These are phyloP conservation scores for Cheilosia pagana DNA, from an alignment of 2,888 invertebrate genomes.

Conservation along the genomic window DNA sequence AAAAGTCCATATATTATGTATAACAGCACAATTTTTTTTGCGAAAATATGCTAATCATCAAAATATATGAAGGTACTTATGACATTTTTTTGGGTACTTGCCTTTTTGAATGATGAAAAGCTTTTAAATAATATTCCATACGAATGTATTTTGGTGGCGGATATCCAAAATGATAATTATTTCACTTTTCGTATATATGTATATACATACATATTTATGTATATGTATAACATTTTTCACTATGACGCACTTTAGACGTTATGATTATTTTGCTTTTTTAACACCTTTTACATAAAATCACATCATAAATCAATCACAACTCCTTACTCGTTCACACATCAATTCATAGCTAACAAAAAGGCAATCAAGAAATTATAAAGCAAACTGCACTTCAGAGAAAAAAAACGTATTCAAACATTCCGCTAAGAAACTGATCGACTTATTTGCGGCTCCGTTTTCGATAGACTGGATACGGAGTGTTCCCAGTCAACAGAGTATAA, in stretches of 20 bases:
- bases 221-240: background rate
- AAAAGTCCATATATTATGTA: too few relatives aligned
- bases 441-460: constrained; percentile 45
- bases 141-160: constrained; percentile 3
- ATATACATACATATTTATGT: background rate
- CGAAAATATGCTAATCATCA: constrained; percentile 15
- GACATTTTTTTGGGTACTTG: background rate
- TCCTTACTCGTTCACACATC: constrained; percentile 1
- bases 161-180: constrained; percentile 30
- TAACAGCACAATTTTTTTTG: too few relatives aligned
- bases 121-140: constrained; percentile 15
- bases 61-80: background rate
- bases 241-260: constrained; percentile 14
- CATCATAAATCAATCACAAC: background rate
- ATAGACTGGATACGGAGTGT: constrained; percentile 49
- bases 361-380: constrained; percentile 2
- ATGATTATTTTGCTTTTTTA: background rate
- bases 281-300: background rate
- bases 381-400: constrained; percentile 30
- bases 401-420: constrained; percentile 31
- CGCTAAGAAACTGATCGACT: constrained; percentile 43
- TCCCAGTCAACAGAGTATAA: constrained; percentile 42
- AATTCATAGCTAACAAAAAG: background rate
- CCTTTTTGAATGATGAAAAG: constrained; percentile 12
- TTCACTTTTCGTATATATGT: constrained; percentile 11